Conservation (phyloP, 2,113 vertebrate genomes). For the Lepisosteus osseus region DNA sequence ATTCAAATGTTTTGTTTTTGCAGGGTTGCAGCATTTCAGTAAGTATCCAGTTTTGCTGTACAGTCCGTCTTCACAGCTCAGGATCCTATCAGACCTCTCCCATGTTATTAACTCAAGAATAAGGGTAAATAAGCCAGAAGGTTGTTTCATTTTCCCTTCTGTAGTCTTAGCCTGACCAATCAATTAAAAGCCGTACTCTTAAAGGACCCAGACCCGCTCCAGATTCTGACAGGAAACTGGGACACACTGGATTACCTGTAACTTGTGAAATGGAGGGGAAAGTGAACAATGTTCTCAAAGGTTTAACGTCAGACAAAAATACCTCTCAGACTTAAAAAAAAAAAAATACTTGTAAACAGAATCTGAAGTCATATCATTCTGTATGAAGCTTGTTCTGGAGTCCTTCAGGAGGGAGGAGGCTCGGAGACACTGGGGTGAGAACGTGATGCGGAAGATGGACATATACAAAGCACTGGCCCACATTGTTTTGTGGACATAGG, state of each 20-base stretch:
- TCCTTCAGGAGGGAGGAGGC: too few relatives aligned
- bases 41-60: neutral
- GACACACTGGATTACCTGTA: neutral
- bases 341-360: neutral
- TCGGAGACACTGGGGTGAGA: too few relatives aligned
- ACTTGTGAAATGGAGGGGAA: neutral
- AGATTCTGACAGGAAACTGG: too few relatives aligned
- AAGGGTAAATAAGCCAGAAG: constrained; percentile 40
- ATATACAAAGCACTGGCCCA: too few relatives aligned
- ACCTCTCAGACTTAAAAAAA: neutral
- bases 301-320: neutral
- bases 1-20: too few relatives aligned
- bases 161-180: constrained; percentile 33
- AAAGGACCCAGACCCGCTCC: constrained; percentile 23
- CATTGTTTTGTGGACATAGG: too few relatives aligned
- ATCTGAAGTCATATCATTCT: neutral
- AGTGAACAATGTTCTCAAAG: neutral
- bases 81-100: constrained; percentile 29
- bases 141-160: constrained; percentile 28
- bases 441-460: too few relatives aligned
- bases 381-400: too few relatives aligned
- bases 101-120: constrained; percentile 36
- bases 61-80: constrained; percentile 29
- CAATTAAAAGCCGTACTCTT: constrained; percentile 45
- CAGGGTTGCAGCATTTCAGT: too few relatives aligned